Conservation (phyloP, 2,113 vertebrate genomes). For the Physeter macrocephalus region DNA sequence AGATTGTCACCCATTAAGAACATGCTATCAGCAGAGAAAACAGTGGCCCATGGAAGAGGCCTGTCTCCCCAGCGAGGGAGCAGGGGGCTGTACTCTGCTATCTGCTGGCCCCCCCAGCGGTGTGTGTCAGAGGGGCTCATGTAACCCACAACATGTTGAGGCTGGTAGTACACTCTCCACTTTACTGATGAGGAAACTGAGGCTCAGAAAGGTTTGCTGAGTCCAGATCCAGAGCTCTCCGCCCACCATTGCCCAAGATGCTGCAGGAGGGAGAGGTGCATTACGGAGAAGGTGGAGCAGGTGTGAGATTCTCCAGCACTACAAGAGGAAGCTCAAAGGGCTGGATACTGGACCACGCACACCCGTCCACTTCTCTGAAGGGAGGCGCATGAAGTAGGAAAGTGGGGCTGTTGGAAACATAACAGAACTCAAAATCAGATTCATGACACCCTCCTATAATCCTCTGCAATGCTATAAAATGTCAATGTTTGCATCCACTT, state of each 20-base stretch:
- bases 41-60: fast-evolving
- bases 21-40: neutral
- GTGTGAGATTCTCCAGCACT: fast-evolving
- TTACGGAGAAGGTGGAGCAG: neutral
- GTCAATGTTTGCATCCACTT: neutral
- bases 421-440: neutral
- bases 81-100: neutral
- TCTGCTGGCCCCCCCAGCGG: neutral
- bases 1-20: neutral
- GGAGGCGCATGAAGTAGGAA: neutral
- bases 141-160: neutral
- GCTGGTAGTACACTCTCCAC: neutral
- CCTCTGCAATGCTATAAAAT: neutral
- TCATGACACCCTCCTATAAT: too few relatives aligned
- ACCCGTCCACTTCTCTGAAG: neutral
- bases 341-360: fast-evolving
- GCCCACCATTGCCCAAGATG: neutral
- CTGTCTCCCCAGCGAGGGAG: neutral
- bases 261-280: fast-evolving
- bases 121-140: neutral
- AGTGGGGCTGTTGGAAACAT: neutral
- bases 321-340: fast-evolving
- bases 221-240: neutral
- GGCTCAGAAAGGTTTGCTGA: neutral
- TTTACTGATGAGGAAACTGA: neutral